Evolutionary conservation across 1,140 invertebrate genomes (phyloP).

Genomic region (Formica exsecta): DNA sequence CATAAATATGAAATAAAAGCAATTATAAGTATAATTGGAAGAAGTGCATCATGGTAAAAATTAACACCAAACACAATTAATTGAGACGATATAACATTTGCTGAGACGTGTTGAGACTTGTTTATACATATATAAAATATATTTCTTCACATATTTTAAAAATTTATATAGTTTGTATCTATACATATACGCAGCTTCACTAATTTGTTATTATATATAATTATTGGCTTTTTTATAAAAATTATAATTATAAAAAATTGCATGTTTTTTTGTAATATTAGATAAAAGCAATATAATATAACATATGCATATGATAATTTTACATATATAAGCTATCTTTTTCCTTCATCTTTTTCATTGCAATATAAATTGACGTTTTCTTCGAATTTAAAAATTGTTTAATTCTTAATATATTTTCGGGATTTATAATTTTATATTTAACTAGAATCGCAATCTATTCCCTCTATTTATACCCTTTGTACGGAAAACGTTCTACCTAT

Average conservation of each 20-base stretch:
- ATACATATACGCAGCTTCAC: neutral
- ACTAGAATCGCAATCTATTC: conserved; percentile 17
- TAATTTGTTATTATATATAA: neutral
- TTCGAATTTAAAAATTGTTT: neutral
- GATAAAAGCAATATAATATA: neutral
- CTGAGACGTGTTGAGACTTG: too few species aligned
- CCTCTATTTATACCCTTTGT: conserved; percentile 4
- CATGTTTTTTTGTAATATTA: neutral
- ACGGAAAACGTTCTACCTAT: neutral
- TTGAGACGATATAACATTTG: neutral
- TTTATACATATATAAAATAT: neutral
- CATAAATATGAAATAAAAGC: neutral
- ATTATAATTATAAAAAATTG: neutral
- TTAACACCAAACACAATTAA: neutral
- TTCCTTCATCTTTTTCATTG: neutral
- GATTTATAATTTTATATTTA: conserved; percentile 4
- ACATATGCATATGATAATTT: neutral
- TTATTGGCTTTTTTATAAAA: neutral
- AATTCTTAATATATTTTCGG: neutral
- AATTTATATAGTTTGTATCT: neutral
- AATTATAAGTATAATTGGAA: neutral
- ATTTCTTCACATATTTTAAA: neutral
- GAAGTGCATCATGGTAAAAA: neutral
- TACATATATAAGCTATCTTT: neutral
- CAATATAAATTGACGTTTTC: neutral